Base-by-base conservation (phyloP, 2,888 invertebrate genomes). In the Zygaena filipendulae region DNA sequence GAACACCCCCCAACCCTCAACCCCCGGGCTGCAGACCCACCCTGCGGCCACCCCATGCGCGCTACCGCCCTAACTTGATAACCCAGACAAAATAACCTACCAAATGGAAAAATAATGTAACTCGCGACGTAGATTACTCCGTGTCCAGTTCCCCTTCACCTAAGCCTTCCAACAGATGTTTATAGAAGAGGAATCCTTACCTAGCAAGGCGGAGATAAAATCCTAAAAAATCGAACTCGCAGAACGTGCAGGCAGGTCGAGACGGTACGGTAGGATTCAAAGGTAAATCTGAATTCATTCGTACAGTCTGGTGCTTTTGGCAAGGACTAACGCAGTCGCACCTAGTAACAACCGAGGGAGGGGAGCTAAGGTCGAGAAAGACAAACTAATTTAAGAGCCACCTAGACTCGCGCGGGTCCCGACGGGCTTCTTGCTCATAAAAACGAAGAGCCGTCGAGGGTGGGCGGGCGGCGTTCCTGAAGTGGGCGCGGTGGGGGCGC, bases 91-190 rank as follows among this genome's bases (percentile, higher is more conserved):
- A 66, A 77, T 75, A 74, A 74, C 71, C 68, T 55, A 64, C 64
- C 55, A 71, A 74, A 74, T 72, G 69, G 71, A 72, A 74, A 75
- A 74, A 72, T 74, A 72, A 75, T 71, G 66, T 66, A 55, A 59
- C 56, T 60, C 58, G 45, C 40, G 59, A 59, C 59, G 52, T 69
- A 54, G 59, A 64, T 63, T 60, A 55, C 47, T 36, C 49, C 47
- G 42, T 42, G 43, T 52, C 51, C 43, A 49, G 41, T 47, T 48
- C 35, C 46, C 43, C 40, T 42, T 30, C 45, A 45, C 39, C 39
- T 29, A 39, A 4, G 16, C 16, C n/a, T n/a, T n/a, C n/a, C n/a
- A n/a, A n/a, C n/a, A n/a, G n/a, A n/a, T n/a, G n/a, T n/a, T n/a
- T n/a, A n/a, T 16, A 16, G 16, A 16, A 4, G 16, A 16, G 7